Conservation (phyloP, 2,797 vertebrate species). For the Hydrocynus forskahlii region DNA sequence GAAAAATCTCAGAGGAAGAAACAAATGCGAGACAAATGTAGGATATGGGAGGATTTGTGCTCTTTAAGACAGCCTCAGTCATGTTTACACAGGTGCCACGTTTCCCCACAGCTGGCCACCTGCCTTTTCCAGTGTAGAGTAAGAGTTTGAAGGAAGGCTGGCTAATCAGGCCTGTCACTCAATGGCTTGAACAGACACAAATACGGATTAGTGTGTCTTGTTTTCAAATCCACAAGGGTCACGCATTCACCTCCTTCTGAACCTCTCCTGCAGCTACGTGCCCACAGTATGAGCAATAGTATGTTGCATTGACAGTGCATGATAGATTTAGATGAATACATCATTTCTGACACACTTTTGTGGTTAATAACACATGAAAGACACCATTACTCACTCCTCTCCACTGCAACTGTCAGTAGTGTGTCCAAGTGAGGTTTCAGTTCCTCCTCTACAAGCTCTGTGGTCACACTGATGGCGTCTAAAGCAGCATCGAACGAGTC, state of each 20-base stretch:
- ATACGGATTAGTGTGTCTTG: slow-evolving; percentile 65
- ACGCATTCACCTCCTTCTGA: slow-evolving; percentile 20
- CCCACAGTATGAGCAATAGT: background rate
- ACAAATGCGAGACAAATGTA: no score
- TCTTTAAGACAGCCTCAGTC: background rate
- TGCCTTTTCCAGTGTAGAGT: slow-evolving; percentile 21
- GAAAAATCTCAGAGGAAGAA: no score
- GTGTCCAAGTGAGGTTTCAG: slow-evolving; percentile 77
- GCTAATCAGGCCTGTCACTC: slow-evolving; percentile 53
- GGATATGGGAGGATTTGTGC: no score
- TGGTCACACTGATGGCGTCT: slow-evolving; percentile 75
- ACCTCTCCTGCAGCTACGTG: background rate
- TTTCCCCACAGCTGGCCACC: slow-evolving; percentile 29
- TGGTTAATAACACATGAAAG: slow-evolving; percentile 5
- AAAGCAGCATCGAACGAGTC: slow-evolving; percentile 75
- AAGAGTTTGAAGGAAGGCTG: slow-evolving; percentile 4
- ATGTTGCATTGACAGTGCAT: background rate
- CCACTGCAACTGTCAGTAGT: slow-evolving; percentile 68
- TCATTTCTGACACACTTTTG: background rate
- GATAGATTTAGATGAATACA: background rate
- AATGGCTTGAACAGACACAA: slow-evolving; percentile 56
- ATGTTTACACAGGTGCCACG: slow-evolving; percentile 41
- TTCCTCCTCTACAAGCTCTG: slow-evolving; percentile 76
- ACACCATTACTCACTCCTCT: slow-evolving; percentile 70
- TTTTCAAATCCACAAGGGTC: slow-evolving; percentile 56